Percentiles rank a stretch among this genome's conserved stretches.
These are phyloP conservation scores for Netelia fuscicornis DNA, from an alignment of 2,888 invertebrate species.

Conservation along the genomic window DNA sequence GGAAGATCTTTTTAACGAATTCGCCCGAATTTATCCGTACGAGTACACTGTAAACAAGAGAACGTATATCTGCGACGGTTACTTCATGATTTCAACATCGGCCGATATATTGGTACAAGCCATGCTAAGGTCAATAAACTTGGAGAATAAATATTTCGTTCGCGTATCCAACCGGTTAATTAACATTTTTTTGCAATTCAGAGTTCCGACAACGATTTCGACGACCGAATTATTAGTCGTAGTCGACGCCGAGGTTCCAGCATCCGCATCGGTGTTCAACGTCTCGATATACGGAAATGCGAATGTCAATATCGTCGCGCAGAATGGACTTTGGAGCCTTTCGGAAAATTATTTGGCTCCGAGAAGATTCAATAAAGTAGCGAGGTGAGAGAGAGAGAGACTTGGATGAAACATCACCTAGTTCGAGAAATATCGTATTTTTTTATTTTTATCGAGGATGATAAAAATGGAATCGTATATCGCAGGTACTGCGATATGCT, in stretches of 20 bases:
- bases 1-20: constrained; percentile 72
- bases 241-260: constrained; percentile 66
- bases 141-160: not conserved
- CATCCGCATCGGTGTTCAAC: constrained; percentile 72
- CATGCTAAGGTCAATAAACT: constrained; percentile 54
- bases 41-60: constrained; percentile 72
- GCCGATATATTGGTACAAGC: constrained; percentile 62
- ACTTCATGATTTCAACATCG: constrained; percentile 73
- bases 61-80: constrained; percentile 73
- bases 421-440: not conserved
- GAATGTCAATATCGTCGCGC: constrained; percentile 75
- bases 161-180: not conserved
- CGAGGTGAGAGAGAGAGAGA: constrained; percentile 68
- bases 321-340: constrained; percentile 75
- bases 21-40: constrained; percentile 74
- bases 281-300: constrained; percentile 73
- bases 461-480: constrained; percentile 7
- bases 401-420: not conserved
- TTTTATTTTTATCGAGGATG: not conserved
- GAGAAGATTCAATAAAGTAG: constrained; percentile 72
- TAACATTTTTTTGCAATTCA: constrained; percentile 47
- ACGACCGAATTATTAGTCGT: constrained; percentile 77
- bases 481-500: constrained; percentile 71
- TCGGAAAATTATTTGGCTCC: constrained; percentile 77
- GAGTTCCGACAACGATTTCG: constrained; percentile 74